Percentiles rank a stretch among this genome's conserved stretches.
Conservation (phyloP, 2,888 invertebrate species). For the Epinotia brunnichana region DNA sequence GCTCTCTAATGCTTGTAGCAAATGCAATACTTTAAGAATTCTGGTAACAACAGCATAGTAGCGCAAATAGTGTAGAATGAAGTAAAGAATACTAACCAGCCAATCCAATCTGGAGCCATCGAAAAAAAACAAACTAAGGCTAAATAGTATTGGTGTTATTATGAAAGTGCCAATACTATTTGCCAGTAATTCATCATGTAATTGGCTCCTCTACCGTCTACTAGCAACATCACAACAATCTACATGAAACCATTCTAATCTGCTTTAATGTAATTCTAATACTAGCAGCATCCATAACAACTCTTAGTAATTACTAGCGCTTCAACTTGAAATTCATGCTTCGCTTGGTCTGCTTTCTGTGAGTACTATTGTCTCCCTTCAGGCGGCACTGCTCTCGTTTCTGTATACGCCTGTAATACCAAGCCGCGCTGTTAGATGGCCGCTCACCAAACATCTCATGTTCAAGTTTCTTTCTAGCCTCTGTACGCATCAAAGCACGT, state of each 20-base stretch:
- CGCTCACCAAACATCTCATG: conserved; percentile 68
- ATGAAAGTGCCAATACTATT: background rate
- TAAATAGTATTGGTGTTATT: background rate
- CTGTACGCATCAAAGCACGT: conserved; percentile 64
- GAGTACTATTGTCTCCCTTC: conserved; percentile 69
- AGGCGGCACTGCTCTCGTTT: conserved; percentile 75
- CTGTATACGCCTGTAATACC: conserved; percentile 80
- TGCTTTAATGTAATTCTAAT: conserved; percentile 26
- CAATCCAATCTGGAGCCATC: conserved; percentile 28
- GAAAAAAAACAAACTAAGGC: no score
- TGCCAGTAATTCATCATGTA: background rate
- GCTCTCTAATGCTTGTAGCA: conserved; percentile 24
- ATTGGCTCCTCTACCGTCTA: conserved; percentile 18
- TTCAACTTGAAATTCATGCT: conserved; percentile 74
- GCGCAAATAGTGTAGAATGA: conserved; percentile 22
- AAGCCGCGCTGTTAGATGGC: conserved; percentile 68
- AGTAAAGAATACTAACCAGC: conserved; percentile 27
- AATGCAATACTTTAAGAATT: conserved; percentile 29
- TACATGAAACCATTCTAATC: conserved; percentile 36
- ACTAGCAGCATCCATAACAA: conserved; percentile 16
- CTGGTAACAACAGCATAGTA: conserved; percentile 10
- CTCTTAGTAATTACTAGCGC: conserved; percentile 53
- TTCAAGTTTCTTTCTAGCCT: conserved; percentile 71
- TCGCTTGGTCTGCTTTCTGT: conserved; percentile 65
- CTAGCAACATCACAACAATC: conserved; percentile 38